phyloP scores from a whole-genome alignment of 2,888 invertebrate genomes.

The Torymus texanus region DNA sequence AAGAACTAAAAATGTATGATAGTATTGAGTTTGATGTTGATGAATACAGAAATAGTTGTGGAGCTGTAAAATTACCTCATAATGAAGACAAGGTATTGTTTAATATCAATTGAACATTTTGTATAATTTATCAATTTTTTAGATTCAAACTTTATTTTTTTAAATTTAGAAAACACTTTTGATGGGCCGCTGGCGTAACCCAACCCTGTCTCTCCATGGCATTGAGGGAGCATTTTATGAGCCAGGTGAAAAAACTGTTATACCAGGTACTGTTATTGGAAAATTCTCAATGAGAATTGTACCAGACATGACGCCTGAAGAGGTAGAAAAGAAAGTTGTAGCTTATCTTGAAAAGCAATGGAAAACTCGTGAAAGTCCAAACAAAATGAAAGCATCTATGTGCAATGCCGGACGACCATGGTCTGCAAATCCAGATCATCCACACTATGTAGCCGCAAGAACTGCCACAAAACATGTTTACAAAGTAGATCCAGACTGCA shows the following conservation, averaged over 20 bases:
- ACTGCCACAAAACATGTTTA: slow-evolving; percentile 90
- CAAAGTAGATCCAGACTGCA: slow-evolving; percentile 93
- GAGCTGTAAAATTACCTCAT: slow-evolving; percentile 82
- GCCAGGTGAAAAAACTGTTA: slow-evolving; percentile 96
- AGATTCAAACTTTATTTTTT: slow-evolving; percentile 17
- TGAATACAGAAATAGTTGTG: slow-evolving; percentile 85
- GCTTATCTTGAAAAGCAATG: slow-evolving; percentile 87
- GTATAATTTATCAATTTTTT: slow-evolving; percentile 24
- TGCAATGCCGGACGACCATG: slow-evolving; percentile 90
- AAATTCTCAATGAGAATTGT: slow-evolving; percentile 98
- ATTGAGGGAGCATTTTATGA: slow-evolving; percentile 97
- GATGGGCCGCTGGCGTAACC: slow-evolving; percentile 97
- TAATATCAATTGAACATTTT: slow-evolving; percentile 3
- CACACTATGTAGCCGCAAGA: slow-evolving; percentile 93
- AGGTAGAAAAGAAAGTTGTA: slow-evolving; percentile 87
- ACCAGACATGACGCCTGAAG: slow-evolving; percentile 92
- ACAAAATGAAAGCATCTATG: slow-evolving; percentile 84
- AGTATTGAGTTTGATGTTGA: slow-evolving; percentile 91
- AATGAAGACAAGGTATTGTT: slow-evolving; percentile 82
- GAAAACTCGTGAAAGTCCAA: slow-evolving; percentile 88
- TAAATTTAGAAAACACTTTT: slow-evolving; percentile 80
- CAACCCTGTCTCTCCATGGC: slow-evolving; percentile 95
- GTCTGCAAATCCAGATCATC: slow-evolving; percentile 94
- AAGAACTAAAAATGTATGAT: slow-evolving; percentile 85
- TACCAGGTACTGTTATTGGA: slow-evolving; percentile 93